These are phyloP conservation scores for Parnassius glacialis DNA, from an alignment of 2,888 invertebrate species.

Conservation along the genomic window DNA sequence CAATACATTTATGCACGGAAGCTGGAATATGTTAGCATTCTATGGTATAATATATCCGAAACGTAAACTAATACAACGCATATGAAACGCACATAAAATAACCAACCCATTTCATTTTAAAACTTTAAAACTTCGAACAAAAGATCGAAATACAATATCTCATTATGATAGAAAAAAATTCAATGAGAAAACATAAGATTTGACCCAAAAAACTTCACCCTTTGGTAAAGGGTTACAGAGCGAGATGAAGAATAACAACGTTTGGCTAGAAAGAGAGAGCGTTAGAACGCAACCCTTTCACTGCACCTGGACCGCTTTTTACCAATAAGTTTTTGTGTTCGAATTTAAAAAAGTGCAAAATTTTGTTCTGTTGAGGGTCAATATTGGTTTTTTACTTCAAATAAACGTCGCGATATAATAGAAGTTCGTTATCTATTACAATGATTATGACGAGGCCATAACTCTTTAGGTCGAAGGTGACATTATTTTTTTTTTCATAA, in stretches of 20 bases:
- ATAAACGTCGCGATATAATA: constrained; percentile 52
- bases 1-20: too few relatives aligned
- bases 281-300: constrained; percentile 63
- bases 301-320: constrained; percentile 73
- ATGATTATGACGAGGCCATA: constrained; percentile 62
- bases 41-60: neutral
- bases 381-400: constrained; percentile 70
- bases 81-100: constrained; percentile 16
- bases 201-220: constrained; percentile 72
- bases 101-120: constrained; percentile 40
- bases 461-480: constrained; percentile 42
- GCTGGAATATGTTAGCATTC: neutral
- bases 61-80: constrained; percentile 4
- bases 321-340: constrained; percentile 54
- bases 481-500: neutral
- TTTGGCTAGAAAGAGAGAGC: constrained; percentile 43
- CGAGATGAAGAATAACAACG: constrained; percentile 41
- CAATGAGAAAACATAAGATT: constrained; percentile 75
- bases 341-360: constrained; percentile 76
- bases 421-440: constrained; percentile 66
- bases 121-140: constrained; percentile 49
- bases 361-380: constrained; percentile 68
- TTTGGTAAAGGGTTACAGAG: constrained; percentile 67
- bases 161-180: constrained; percentile 67
- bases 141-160: constrained; percentile 74